Conservation (phyloP, 2,797 vertebrate genomes). For the Liasis olivaceus region DNA sequence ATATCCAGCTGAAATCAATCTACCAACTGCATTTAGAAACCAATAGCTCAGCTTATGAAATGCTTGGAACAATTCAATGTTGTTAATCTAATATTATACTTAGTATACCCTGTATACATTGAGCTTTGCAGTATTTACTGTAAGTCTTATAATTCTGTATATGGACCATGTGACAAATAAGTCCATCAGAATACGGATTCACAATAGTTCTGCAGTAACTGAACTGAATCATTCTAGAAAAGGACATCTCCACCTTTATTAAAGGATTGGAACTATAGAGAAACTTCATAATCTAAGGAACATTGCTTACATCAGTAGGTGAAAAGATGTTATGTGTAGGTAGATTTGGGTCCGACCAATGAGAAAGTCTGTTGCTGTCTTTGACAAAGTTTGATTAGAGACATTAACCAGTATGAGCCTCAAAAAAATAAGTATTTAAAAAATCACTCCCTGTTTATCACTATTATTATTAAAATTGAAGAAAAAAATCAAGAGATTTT, state of each 20-base stretch:
- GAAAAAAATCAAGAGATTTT: not conserved
- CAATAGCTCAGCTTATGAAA: not conserved
- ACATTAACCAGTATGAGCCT: not conserved
- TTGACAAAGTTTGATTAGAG: not conserved
- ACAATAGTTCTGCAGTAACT: not conserved
- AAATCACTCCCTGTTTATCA: not conserved
- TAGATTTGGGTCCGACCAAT: not conserved
- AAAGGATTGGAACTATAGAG: not conserved
- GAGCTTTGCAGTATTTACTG: not conserved
- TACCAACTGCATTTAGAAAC: not conserved
- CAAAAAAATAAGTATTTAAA: not conserved
- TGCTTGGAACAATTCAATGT: not conserved
- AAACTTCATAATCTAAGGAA: not conserved
- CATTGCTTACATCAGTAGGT: not conserved
- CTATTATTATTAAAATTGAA: not conserved
- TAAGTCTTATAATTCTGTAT: not conserved
- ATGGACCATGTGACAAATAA: not conserved
- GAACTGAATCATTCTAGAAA: not conserved
- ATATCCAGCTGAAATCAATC: not conserved
- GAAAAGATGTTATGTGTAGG: not conserved
- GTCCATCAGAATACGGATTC: not conserved
- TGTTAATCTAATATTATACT: not conserved
- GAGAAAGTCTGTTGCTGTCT: not conserved
- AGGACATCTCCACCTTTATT: not conserved
- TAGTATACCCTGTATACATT: not conserved